These are phyloP conservation scores for Fulica atra DNA, from an alignment of 2,113 vertebrate genomes.

Conservation along the genomic window DNA sequence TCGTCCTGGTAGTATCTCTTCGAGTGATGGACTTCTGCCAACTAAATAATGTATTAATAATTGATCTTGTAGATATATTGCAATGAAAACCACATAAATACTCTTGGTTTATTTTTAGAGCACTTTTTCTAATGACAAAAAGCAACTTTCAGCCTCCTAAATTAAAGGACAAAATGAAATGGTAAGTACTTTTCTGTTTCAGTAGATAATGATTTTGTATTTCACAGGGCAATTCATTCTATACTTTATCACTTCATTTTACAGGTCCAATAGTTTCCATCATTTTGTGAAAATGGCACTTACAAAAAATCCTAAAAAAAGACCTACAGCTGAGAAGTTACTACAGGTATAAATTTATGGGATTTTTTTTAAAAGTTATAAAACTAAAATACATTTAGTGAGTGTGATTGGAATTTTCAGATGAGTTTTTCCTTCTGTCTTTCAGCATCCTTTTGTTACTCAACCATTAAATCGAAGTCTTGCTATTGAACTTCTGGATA, in stretches of 20 bases:
- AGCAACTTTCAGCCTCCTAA: constrained; percentile 99
- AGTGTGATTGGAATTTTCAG: not conserved
- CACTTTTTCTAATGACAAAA: constrained; percentile 98
- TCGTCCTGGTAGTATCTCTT: not conserved
- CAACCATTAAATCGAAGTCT: constrained; percentile 94
- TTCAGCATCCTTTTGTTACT: constrained; percentile 94
- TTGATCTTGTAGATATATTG: not conserved
- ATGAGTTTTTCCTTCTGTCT: not conserved
- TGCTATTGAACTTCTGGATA: constrained; percentile 95
- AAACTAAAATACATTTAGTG: not conserved
- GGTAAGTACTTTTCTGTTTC: constrained; percentile 77
- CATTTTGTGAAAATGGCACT: constrained; percentile 98
- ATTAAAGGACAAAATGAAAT: constrained; percentile 97
- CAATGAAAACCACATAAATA: not conserved
- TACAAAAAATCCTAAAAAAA: constrained; percentile 97
- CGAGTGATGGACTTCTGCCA: not conserved
- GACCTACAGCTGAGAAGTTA: constrained; percentile 94
- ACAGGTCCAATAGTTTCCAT: constrained; percentile 97
- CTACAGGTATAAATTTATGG: constrained; percentile 84
- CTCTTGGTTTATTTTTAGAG: constrained; percentile 75
- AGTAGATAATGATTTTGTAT: not conserved
- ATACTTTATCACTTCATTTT: constrained; percentile 37
- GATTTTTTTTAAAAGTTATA: not conserved
- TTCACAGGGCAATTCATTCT: not conserved
- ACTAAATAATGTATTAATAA: not conserved